Percentiles rank a stretch among this genome's conserved stretches.
Conservation (phyloP, 2,888 invertebrate species). For the Platycnemis pennipes region DNA sequence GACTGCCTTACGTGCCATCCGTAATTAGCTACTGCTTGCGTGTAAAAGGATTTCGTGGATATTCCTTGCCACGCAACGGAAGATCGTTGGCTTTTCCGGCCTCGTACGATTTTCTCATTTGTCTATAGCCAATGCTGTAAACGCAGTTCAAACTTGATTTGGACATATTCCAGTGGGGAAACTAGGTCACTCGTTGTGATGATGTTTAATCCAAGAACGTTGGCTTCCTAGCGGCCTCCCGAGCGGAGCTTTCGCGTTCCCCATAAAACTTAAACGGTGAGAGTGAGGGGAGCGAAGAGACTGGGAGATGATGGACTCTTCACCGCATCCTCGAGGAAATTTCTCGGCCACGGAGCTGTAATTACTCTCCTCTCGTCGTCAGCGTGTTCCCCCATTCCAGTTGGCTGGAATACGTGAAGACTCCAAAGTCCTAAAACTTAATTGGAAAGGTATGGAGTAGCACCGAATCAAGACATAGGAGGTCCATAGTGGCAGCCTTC, state of each 20-base stretch:
- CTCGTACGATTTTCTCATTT: slow-evolving; percentile 11
- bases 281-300: not conserved
- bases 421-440: no score
- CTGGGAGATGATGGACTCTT: not conserved
- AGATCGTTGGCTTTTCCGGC: slow-evolving; percentile 21
- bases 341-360: not conserved
- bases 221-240: not conserved
- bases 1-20: not conserved
- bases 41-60: not conserved
- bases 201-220: not conserved
- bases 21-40: not conserved
- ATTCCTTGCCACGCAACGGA: not conserved
- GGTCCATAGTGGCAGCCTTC: no score
- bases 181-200: slow-evolving; percentile 6
- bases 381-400: not conserved
- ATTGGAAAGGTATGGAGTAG: no score
- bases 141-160: slow-evolving; percentile 34
- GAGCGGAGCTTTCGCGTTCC: not conserved
- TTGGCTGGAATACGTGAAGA: no score
- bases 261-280: not conserved
- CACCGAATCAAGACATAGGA: no score
- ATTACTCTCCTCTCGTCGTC: not conserved
- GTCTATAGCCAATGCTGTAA: slow-evolving; percentile 4
- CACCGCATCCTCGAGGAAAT: not conserved
- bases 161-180: slow-evolving; percentile 49